These are phyloP conservation scores for Montipora cactus DNA, from an alignment of 64 coral and sea anemone species.

Conservation along the genomic window DNA sequence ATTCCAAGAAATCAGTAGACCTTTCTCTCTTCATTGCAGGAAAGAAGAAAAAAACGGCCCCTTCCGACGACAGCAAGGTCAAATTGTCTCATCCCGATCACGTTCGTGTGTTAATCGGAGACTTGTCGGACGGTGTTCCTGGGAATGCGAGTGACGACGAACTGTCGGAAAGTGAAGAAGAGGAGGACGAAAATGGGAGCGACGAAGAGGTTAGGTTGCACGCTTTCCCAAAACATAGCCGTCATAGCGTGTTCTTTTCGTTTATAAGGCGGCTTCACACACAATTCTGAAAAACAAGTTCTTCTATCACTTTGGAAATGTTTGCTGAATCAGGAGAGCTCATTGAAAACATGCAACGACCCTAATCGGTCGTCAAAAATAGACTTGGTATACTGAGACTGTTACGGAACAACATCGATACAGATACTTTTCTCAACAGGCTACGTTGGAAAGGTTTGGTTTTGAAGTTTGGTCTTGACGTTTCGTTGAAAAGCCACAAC, in stretches of 20 bases:
- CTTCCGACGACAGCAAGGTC: conserved; percentile 46
- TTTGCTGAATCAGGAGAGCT: too few relatives aligned
- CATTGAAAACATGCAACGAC: too few relatives aligned
- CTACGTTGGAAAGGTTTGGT: too few relatives aligned
- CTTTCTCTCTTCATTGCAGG: neutral
- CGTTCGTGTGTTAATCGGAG: conserved; percentile 63
- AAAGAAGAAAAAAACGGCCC: conserved; percentile 12
- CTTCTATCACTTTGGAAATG: too few relatives aligned
- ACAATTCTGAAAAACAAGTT: too few relatives aligned
- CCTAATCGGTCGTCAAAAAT: too few relatives aligned
- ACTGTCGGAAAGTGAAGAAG: conserved; percentile 17
- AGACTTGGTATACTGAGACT: too few relatives aligned
- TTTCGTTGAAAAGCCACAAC: too few relatives aligned
- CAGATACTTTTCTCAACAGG: too few relatives aligned
- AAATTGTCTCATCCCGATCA: conserved; percentile 63
- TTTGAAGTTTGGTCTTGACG: too few relatives aligned
- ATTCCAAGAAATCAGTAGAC: too few relatives aligned
- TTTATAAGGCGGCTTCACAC: neutral
- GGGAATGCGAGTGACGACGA: conserved; percentile 48
- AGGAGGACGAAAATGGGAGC: neutral
- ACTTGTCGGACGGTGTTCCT: conserved; percentile 25
- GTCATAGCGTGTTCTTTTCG: neutral
- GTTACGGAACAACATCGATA: too few relatives aligned
- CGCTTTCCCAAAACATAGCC: neutral
- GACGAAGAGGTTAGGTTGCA: neutral